Evolutionary conservation across 2,797 vertebrate genomes (phyloP), one percentile per base, ranked within the genome.

Genomic region (Triplophysa yarkandensis): DNA sequence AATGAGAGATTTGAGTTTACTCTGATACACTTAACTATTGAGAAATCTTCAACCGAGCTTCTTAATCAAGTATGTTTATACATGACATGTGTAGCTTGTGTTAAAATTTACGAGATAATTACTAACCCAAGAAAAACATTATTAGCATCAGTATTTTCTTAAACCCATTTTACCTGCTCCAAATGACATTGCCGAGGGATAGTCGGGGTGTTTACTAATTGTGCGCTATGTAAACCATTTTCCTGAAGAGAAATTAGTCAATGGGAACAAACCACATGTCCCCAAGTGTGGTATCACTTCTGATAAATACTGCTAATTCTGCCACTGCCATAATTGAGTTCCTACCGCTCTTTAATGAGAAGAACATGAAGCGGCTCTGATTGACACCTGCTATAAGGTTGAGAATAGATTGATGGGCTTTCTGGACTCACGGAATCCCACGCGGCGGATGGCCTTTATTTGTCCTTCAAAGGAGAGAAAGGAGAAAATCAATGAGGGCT

Each of bases 381-480:
- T 79, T 80, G 88, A 80, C 85, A 85, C 78, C 78, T 81, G 74
- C 76, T 81, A 80, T 63, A 57, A 36, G 62, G 80, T 50, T 70
- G 76, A 55, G 34, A 28, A 11, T 69, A 34, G 66, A 55, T 48
- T 76, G 63, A 34, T 17, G 30, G n/a, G 34, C 9, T 57, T 64
- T 21, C 23, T 23, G 21, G 36, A n/a, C 7, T 55, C 63, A 62
- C 65, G 36, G 44, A 57, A 64, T 69, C 54, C 57, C 41, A 13
- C 25, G 16, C 0, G 4, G 30, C 21, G 48, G 4, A 62, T 58
- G 73, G 32, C 70, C 78, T 82, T 86, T 60, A 19, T 76, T 81
- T 85, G 87, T 87, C 86, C 87, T 90, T 91, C 84, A 82, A 83
- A 85, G 81, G 71, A 71, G 82, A 82, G 32, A 73, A 44, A 46